These are phyloP conservation scores for Archilochus colubris DNA, from an alignment of 2,113 vertebrate genomes.

Conservation along the genomic window DNA sequence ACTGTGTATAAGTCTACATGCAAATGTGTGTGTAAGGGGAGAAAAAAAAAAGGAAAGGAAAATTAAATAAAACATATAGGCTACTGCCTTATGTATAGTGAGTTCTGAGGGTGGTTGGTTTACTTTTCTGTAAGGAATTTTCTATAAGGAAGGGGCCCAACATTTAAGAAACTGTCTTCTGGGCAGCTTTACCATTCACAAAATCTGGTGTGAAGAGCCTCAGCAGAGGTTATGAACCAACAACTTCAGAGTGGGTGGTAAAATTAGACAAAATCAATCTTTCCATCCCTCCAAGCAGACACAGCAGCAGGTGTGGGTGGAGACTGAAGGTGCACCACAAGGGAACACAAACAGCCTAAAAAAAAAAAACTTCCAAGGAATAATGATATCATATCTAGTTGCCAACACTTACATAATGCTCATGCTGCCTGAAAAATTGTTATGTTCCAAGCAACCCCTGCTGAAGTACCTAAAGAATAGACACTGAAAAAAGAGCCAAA, in stretches of 20 bases:
- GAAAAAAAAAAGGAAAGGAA: neutral
- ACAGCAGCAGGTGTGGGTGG: neutral
- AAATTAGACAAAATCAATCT: constrained; percentile 39
- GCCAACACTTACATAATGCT: neutral
- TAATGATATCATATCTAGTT: neutral
- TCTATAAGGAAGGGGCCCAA: neutral
- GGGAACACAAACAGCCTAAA: neutral
- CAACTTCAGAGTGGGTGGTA: neutral
- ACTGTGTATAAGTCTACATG: neutral
- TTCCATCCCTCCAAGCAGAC: constrained; percentile 25
- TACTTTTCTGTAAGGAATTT: neutral
- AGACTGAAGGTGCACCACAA: neutral
- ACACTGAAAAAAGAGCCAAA: neutral
- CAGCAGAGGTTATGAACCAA: neutral
- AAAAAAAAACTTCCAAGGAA: neutral
- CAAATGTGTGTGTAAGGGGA: neutral
- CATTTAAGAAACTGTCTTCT: neutral
- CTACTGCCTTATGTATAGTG: fast-evolving
- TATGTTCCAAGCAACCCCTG: neutral
- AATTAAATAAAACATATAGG: neutral
- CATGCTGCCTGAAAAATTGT: neutral
- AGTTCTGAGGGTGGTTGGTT: neutral
- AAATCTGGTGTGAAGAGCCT: neutral
- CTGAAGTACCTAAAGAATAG: neutral
- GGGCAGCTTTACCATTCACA: neutral